Conservation (phyloP, 2,797 vertebrate species). For the Sebastiscus tertius region DNA sequence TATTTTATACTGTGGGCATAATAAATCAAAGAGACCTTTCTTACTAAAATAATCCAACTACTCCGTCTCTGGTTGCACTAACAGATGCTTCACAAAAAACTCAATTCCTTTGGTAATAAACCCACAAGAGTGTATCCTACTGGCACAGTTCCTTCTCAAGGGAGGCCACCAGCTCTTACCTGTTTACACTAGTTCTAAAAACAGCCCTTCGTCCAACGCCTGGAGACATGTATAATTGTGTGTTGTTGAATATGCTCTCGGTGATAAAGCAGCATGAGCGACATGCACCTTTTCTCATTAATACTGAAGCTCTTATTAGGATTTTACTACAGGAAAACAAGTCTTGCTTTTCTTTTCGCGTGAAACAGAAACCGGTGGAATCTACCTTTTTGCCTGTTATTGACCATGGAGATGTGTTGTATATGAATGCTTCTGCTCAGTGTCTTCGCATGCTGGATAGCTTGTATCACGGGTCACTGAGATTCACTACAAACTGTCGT, state of each 20-base stretch:
- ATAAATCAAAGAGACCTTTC: neutral
- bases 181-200: conserved; percentile 35
- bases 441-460: too few species aligned
- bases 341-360: too few species aligned
- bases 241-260: neutral
- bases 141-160: neutral
- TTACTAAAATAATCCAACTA: neutral
- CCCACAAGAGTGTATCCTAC: neutral
- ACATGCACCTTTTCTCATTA: neutral
- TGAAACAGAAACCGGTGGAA: too few species aligned
- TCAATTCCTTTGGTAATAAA: conserved; percentile 13
- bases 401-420: too few species aligned
- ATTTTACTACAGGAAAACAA: too few species aligned
- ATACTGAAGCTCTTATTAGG: neutral
- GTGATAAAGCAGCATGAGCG: neutral
- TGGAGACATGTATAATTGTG: neutral
- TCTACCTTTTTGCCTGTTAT: too few species aligned
- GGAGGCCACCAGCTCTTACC: neutral
- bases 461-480: too few species aligned
- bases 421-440: too few species aligned
- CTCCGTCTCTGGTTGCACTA: neutral
- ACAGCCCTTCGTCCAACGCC: neutral
- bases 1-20: neutral
- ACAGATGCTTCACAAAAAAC: neutral
- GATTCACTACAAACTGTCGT: fast-evolving